Evolutionary conservation across 2,888 invertebrate genomes (phyloP).

Genomic region (Dynastes grantii): DNA sequence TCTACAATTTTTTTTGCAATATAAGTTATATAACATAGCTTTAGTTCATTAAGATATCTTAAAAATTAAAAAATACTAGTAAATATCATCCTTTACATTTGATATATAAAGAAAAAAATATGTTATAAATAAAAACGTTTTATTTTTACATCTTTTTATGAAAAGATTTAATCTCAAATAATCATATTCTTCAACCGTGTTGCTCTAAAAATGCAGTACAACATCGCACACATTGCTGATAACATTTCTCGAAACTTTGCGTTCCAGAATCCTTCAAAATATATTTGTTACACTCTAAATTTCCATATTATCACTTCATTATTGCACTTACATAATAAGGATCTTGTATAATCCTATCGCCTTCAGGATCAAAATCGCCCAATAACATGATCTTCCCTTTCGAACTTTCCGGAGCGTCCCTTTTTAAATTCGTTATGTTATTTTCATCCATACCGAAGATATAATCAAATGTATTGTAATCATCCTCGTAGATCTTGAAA

Average conservation of each 20-base stretch:
- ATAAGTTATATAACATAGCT: no score
- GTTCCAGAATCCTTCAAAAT: conserved; percentile 76
- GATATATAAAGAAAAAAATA: background rate
- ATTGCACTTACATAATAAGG: conserved; percentile 88
- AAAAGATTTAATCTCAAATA: background rate
- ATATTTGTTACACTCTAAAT: conserved; percentile 6
- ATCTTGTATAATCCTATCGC: conserved; percentile 87
- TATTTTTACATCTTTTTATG: background rate
- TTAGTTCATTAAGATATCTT: no score
- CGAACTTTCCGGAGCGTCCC: conserved; percentile 76
- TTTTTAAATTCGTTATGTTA: conserved; percentile 83
- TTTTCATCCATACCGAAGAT: conserved; percentile 97
- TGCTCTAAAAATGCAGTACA: conserved; percentile 77
- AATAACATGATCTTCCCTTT: conserved; percentile 85
- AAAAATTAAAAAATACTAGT: no score
- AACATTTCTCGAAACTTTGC: conserved; percentile 84
- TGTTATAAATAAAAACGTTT: background rate
- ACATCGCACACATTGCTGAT: conserved; percentile 81
- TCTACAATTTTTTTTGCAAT: no score
- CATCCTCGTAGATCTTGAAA: conserved; percentile 80
- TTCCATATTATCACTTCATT: background rate
- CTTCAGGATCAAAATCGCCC: conserved; percentile 90
- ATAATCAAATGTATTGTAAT: conserved; percentile 87
- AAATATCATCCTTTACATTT: no score
- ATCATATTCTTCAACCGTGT: conserved; percentile 9